Conservation (phyloP, 2,888 invertebrate species). For the Drosophila austrosaltans region DNA sequence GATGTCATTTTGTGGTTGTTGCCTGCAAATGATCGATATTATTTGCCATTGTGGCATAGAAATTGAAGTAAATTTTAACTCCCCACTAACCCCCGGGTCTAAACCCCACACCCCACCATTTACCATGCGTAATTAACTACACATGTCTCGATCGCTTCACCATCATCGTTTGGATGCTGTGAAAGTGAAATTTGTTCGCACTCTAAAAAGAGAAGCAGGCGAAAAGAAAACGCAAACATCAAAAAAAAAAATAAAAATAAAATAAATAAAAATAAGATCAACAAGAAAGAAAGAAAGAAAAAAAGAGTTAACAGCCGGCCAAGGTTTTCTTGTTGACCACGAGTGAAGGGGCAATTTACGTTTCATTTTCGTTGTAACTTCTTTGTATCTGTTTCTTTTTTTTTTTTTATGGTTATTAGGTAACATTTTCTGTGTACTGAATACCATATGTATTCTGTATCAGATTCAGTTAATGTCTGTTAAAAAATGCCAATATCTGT, state of each 20-base stretch:
- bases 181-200: conserved; percentile 80
- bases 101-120: conserved; percentile 9
- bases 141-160: conserved; percentile 57
- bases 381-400: conserved; percentile 49
- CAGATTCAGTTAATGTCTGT: conserved; percentile 28
- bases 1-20: conserved; percentile 49
- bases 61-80: conserved; percentile 48
- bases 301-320: conserved; percentile 53
- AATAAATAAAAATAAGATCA: conserved; percentile 17
- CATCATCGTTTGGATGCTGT: conserved; percentile 62
- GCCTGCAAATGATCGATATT: conserved; percentile 73
- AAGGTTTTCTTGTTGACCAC: conserved; percentile 56
- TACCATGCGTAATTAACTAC: conserved; percentile 73
- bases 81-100: background rate
- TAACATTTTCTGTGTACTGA: conserved; percentile 50
- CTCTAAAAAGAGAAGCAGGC: conserved; percentile 46
- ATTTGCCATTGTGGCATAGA: conserved; percentile 76
- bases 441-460: background rate
- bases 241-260: conserved; percentile 27
- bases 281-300: conserved; percentile 34
- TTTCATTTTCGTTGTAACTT: conserved; percentile 60
- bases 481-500: conserved; percentile 29
- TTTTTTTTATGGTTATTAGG: conserved; percentile 63
- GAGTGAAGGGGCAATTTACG: conserved; percentile 76
- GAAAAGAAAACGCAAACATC: conserved; percentile 50